Evolutionary conservation across 2,797 vertebrate genomes (phyloP).

Genomic region (Microctenopoma steveboyesi): DNA sequence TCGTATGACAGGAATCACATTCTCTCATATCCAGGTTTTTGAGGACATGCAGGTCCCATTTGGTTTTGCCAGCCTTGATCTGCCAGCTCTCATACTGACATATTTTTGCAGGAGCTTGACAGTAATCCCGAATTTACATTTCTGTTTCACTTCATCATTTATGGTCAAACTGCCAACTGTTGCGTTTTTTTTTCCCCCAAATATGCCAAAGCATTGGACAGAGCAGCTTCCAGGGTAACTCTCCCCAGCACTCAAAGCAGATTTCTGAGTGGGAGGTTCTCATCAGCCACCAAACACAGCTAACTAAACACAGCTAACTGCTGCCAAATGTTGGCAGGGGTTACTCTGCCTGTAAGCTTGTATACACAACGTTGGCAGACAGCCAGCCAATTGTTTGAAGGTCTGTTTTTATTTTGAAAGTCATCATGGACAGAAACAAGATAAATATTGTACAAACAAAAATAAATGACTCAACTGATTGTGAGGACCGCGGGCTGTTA

Average conservation of each 20-base stretch:
- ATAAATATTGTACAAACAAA: slow-evolving; percentile 39
- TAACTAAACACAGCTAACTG: slow-evolving; percentile 11
- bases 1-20: slow-evolving; percentile 31
- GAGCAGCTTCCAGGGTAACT: slow-evolving; percentile 32
- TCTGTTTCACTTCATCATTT: slow-evolving; percentile 38
- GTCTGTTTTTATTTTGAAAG: slow-evolving; percentile 38
- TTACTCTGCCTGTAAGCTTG: slow-evolving; percentile 43
- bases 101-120: slow-evolving; percentile 34
- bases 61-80: slow-evolving; percentile 32
- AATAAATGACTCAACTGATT: slow-evolving; percentile 27
- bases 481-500: slow-evolving; percentile 8
- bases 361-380: slow-evolving; percentile 35
- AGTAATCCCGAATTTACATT: slow-evolving; percentile 55
- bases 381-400: slow-evolving; percentile 50
- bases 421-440: slow-evolving; percentile 14
- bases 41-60: slow-evolving; percentile 20
- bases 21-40: slow-evolving; percentile 29
- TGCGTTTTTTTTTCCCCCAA: slow-evolving; percentile 45
- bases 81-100: slow-evolving; percentile 44
- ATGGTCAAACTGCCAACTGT: slow-evolving; percentile 46
- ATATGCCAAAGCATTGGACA: slow-evolving; percentile 37
- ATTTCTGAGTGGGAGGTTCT: slow-evolving; percentile 63
- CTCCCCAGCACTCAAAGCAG: slow-evolving; percentile 25
- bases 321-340: slow-evolving; percentile 46
- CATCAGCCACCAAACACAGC: slow-evolving; percentile 46